A percentile compares a stretch with the other conserved stretches of the same genome.
Conservation (phyloP, 2,888 invertebrate species). For the Julus scandinavius region DNA sequence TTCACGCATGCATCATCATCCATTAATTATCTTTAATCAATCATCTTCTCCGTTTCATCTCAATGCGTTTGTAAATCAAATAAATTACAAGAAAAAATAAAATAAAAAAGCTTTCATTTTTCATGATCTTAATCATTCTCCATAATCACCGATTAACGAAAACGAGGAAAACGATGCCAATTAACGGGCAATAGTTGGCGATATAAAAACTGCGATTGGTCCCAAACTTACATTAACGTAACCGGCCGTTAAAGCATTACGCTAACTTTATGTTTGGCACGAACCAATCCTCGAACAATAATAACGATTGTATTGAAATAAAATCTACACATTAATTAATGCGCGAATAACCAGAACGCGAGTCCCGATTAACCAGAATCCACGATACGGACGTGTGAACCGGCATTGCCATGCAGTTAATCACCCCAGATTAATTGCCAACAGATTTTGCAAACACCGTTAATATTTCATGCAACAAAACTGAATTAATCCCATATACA, state of each 20-base stretch:
- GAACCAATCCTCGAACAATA: neutral
- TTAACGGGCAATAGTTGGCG: conserved; percentile 35
- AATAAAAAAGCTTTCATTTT: neutral
- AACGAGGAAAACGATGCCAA: conserved; percentile 34
- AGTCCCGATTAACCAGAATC: no score
- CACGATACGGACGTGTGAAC: no score
- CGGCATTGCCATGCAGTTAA: no score
- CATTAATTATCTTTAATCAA: neutral
- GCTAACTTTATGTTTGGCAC: neutral
- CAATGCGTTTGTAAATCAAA: neutral
- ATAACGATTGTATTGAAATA: conserved; percentile 28
- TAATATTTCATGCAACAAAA: neutral
- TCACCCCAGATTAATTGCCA: no score
- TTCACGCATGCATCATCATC: neutral
- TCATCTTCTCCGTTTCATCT: neutral
- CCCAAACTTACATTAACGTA: neutral
- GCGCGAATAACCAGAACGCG: neutral
- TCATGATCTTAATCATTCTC: neutral
- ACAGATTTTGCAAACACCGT: no score
- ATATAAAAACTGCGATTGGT: neutral
- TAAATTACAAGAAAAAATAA: neutral
- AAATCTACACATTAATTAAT: neutral
- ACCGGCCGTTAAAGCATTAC: neutral
- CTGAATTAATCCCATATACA: neutral
- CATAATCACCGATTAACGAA: neutral